These are phyloP conservation scores for Sciaenops ocellatus DNA, from an alignment of 2,797 vertebrate species.

Conservation along the genomic window DNA sequence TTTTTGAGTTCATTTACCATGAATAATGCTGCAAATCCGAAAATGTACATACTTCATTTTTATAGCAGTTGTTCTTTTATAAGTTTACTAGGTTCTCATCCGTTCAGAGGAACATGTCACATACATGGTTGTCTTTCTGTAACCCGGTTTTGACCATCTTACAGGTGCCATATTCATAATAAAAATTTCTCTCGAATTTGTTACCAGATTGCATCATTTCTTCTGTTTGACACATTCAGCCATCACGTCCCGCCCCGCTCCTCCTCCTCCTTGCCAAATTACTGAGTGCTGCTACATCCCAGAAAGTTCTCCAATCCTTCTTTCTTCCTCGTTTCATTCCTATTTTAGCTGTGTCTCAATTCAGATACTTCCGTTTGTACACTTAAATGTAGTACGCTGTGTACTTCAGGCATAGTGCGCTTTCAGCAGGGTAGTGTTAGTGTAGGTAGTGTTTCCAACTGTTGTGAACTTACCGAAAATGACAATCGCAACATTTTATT, in stretches of 20 bases:
- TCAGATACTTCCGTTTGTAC: too few relatives aligned
- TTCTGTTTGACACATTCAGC: slow-evolving; percentile 91
- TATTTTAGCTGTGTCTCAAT: too few relatives aligned
- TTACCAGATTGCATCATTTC: slow-evolving; percentile 98
- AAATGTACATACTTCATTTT: slow-evolving; percentile 99
- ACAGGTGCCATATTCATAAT: slow-evolving; percentile 99
- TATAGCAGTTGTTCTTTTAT: slow-evolving; percentile 98
- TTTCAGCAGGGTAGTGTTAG: too few relatives aligned
- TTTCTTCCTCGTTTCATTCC: neutral
- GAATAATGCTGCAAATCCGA: slow-evolving; percentile 99
- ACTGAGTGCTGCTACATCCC: slow-evolving; percentile 21
- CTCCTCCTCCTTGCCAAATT: neutral
- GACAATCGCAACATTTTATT: too few relatives aligned
- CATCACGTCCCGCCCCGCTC: slow-evolving; percentile 79
- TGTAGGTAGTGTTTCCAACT: too few relatives aligned
- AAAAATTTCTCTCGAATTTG: slow-evolving; percentile 98
- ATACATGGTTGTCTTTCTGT: slow-evolving; percentile 98
- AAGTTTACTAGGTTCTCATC: slow-evolving; percentile 97
- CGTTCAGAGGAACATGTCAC: slow-evolving; percentile 90
- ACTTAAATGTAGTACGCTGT: too few relatives aligned
- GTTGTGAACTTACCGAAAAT: too few relatives aligned
- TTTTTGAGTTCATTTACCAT: slow-evolving; percentile 93
- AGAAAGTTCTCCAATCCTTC: slow-evolving; percentile 20
- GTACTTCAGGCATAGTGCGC: too few relatives aligned
- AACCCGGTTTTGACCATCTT: slow-evolving; percentile 97